Percentiles rank a stretch among this genome's conserved stretches.
Conservation (phyloP, 2,888 invertebrate genomes). For the Amphipyra tragopoginis region DNA sequence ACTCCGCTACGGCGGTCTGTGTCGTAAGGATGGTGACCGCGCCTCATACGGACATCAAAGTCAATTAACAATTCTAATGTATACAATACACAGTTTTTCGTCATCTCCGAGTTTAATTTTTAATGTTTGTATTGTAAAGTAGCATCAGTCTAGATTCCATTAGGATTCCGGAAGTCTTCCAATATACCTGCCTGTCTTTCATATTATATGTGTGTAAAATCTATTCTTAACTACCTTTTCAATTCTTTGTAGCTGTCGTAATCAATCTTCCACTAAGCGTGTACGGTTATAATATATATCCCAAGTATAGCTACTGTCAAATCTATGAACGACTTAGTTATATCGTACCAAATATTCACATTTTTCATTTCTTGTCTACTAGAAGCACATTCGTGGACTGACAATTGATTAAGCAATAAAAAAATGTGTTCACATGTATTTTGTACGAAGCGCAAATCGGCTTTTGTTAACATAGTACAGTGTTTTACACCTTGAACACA, state of each 20-base stretch:
- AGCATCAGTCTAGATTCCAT: constrained; percentile 7
- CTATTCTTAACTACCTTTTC: constrained; percentile 1
- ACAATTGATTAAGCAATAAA: constrained; percentile 47
- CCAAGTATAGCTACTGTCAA: constrained; percentile 33
- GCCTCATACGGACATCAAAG: constrained; percentile 20
- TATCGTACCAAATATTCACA: constrained; percentile 45
- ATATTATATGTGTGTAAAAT: neutral
- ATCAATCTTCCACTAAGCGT: neutral
- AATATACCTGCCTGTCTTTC: neutral
- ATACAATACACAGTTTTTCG: constrained; percentile 11
- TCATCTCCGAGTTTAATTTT: constrained; percentile 3
- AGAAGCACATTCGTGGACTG: constrained; percentile 40
- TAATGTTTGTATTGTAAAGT: constrained; percentile 12
- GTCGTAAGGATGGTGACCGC: constrained; percentile 12
- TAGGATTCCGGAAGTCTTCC: constrained; percentile 18
- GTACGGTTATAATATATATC: neutral
- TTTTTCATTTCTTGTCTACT: constrained; percentile 31
- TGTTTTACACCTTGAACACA: constrained; percentile 48
- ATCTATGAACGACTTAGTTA: constrained; percentile 53
- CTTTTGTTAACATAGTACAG: constrained; percentile 31
- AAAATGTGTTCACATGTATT: constrained; percentile 57
- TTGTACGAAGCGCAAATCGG: constrained; percentile 30
- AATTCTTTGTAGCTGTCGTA: neutral
- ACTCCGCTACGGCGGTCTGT: constrained; percentile 17
- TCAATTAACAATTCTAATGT: constrained; percentile 46